Evolutionary conservation across 2,113 vertebrate species (phyloP).

Genomic region (Rhabdornis inornatus): DNA sequence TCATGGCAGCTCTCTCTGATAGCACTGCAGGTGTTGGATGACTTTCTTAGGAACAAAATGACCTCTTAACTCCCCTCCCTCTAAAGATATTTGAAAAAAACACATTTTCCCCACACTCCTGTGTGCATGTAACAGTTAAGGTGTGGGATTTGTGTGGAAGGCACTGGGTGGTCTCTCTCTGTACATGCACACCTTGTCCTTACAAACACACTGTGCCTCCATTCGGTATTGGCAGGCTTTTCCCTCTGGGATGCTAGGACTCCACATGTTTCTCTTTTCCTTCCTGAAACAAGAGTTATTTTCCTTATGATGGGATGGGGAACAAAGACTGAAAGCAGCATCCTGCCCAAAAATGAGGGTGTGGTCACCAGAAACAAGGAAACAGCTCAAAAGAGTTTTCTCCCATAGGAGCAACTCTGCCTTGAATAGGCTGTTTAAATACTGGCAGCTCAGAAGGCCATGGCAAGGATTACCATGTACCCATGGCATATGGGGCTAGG

Average conservation of each 20-base stretch:
- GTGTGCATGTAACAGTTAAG: neutral
- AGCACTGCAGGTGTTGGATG: neutral
- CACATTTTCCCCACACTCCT: neutral
- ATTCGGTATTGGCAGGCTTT: neutral
- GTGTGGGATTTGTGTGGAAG: neutral
- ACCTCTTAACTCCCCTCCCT: neutral
- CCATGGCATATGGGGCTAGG: neutral
- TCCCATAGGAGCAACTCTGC: neutral
- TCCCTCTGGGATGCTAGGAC: neutral
- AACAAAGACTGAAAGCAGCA: neutral
- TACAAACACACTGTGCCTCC: neutral
- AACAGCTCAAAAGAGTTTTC: neutral
- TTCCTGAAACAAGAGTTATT: neutral
- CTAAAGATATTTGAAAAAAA: neutral
- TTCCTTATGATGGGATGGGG: neutral
- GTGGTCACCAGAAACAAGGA: neutral
- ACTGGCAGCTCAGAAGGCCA: neutral
- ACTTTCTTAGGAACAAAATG: neutral
- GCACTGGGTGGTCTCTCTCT: neutral
- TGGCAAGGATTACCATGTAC: neutral
- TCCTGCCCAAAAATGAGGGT: neutral
- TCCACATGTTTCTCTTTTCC: neutral
- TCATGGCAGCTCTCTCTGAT: neutral
- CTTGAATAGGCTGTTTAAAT: neutral
- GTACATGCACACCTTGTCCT: neutral